Evolutionary conservation across 1,140 invertebrate genomes (phyloP).

Genomic region (Homalodisca vitripennis): DNA sequence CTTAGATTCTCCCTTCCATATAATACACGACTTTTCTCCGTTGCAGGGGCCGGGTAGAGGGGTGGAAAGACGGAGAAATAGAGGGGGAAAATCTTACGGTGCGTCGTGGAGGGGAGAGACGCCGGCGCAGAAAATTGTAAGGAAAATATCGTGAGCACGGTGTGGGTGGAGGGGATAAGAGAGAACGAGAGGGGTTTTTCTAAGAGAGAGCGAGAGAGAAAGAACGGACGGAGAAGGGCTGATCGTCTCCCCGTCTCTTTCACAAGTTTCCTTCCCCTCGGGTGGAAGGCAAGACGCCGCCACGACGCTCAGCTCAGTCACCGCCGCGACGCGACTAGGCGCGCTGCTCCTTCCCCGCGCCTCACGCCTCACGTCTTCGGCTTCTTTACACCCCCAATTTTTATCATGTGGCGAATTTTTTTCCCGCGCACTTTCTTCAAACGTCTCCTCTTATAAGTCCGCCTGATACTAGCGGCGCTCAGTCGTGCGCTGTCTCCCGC

Average conservation of each 20-base stretch:
- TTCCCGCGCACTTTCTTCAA: constrained; percentile 28
- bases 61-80: constrained; percentile 36
- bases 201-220: constrained; percentile 38
- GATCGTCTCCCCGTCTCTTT: constrained; percentile 28
- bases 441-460: constrained; percentile 31
- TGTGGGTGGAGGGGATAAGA: constrained; percentile 29
- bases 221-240: constrained; percentile 32
- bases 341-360: constrained; percentile 33
- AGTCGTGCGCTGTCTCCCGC: constrained; percentile 16
- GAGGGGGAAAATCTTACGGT: constrained; percentile 36
- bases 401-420: constrained; percentile 25
- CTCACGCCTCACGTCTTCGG: constrained; percentile 33
- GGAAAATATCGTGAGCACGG: constrained; percentile 38
- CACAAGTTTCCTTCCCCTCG: constrained; percentile 29
- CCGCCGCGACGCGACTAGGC: constrained; percentile 31
- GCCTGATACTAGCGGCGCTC: constrained; percentile 20
- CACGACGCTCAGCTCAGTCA: constrained; percentile 30
- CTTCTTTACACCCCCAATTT: constrained; percentile 21
- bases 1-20: constrained; percentile 31
- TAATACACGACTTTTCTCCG: constrained; percentile 25
- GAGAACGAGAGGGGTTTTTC: constrained; percentile 38
- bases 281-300: constrained; percentile 22
- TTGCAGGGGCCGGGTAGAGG: constrained; percentile 31
- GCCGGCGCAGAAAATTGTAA: constrained; percentile 44
- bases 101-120: constrained; percentile 39